These are phyloP conservation scores for Pristiophorus japonicus DNA, from an alignment of 2,113 vertebrate genomes.

Conservation along the genomic window DNA sequence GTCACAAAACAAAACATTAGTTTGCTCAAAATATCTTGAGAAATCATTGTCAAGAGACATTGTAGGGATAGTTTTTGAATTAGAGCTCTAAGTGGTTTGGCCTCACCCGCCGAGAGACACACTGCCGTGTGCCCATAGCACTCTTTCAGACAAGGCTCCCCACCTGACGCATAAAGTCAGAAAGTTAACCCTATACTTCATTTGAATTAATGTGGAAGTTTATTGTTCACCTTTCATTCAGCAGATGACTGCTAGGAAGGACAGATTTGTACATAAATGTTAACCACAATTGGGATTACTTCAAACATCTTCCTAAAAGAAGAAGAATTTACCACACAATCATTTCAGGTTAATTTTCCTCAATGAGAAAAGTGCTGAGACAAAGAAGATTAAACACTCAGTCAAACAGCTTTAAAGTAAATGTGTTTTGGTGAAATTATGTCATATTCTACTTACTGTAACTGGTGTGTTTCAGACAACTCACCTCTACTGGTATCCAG, in stretches of 20 bases:
- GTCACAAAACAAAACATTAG: neutral
- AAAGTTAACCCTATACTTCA: neutral
- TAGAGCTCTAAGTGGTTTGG: neutral
- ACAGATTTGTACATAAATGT: neutral
- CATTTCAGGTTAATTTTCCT: neutral
- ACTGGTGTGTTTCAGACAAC: constrained; percentile 3
- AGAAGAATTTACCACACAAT: neutral
- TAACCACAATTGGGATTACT: neutral
- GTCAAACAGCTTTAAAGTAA: neutral
- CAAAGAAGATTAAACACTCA: neutral
- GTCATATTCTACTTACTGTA: neutral
- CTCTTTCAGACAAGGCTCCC: neutral
- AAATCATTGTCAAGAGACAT: neutral
- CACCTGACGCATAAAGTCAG: neutral
- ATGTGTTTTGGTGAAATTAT: neutral
- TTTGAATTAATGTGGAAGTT: neutral
- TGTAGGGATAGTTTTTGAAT: neutral
- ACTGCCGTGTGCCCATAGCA: neutral
- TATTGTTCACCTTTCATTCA: neutral
- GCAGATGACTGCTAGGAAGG: neutral
- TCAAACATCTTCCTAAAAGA: neutral
- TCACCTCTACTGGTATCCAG: constrained; percentile 83
- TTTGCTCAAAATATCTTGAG: neutral
- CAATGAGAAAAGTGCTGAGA: neutral
- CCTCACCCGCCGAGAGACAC: neutral